These are phyloP conservation scores for Ibycter americanus DNA, from an alignment of 2,797 vertebrate genomes.

Conservation along the genomic window DNA sequence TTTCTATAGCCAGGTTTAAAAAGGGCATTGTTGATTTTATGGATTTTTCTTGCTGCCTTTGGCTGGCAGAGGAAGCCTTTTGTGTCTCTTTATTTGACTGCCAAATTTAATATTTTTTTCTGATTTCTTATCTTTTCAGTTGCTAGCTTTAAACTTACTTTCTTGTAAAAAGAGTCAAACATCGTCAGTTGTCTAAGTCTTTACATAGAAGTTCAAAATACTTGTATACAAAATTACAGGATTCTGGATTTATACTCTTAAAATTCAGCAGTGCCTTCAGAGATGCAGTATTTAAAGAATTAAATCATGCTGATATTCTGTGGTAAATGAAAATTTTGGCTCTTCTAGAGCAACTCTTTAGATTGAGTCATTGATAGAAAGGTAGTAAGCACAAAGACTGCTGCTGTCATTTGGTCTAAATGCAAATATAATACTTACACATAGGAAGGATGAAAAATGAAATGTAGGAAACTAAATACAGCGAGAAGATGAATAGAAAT, in stretches of 20 bases:
- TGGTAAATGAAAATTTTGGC: background rate
- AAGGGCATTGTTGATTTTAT: background rate
- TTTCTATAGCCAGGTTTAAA: background rate
- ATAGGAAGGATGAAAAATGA: background rate
- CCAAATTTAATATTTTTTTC: background rate
- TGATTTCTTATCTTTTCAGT: background rate
- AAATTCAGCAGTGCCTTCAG: background rate
- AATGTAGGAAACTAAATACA: background rate
- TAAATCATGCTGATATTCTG: background rate
- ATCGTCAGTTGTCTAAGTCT: background rate
- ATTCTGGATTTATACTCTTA: background rate
- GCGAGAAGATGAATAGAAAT: background rate
- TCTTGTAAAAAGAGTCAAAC: no score
- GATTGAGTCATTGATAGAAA: background rate
- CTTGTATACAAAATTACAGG: background rate
- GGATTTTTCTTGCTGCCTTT: background rate
- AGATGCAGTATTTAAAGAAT: background rate
- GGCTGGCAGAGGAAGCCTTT: background rate
- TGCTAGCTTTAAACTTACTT: background rate
- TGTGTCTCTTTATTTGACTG: background rate
- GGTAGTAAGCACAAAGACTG: background rate
- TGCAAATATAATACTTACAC: background rate
- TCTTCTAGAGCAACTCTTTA: background rate
- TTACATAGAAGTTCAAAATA: background rate
- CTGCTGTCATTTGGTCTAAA: background rate